Base-by-base conservation (phyloP, 2,797 vertebrate genomes). In the Carcharodon carcharias region DNA sequence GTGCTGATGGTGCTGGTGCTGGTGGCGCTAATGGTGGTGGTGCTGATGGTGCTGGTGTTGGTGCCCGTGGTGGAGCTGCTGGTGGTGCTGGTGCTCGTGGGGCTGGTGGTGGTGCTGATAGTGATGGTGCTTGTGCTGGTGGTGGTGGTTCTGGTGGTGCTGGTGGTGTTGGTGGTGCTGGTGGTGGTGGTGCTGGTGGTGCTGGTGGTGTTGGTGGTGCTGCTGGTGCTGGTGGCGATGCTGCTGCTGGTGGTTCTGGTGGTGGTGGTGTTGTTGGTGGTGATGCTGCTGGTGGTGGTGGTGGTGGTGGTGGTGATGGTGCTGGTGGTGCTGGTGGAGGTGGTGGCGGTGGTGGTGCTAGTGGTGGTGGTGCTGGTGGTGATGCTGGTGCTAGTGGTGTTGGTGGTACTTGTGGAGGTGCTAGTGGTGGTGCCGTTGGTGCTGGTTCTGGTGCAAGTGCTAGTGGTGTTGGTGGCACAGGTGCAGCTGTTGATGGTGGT, bases 91-190 rank as follows among this genome's bases (percentile, higher is more conserved):
- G 61, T 0, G 0, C 9, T 0, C 21, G 21, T 16, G 67, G 21
- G 0, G 7, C 0, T 0, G 56, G 0, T n/a, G n/a, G n/a, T n/a
- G n/a, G n/a, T n/a, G 7, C 45, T n/a, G n/a, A n/a, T n/a, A n/a
- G 6, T 3, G 82, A 0, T 0, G 85, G 0, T 0, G 77, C 0
- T 12, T 0, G 35, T 5, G 69, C 3, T 1, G 35, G 0, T 5
- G 45, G 0, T 5, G 45, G 8, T 0, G 4, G 0, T n/a, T n/a
- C n/a, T n/a, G n/a, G n/a, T n/a, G 23, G 14, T 0, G 14, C 26
- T 0, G 1, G 0, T 0, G 0, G 18, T 0, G n/a, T n/a, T n/a
- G n/a, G n/a, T 1, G 45, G 8, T 0, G 73, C 35, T 0, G 56
- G 0, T 0, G 77, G 35, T 0, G 92, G 2, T 0, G 92, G n/a